Conservation (phyloP, 2,797 vertebrate species). For the Nothura maculosa region DNA sequence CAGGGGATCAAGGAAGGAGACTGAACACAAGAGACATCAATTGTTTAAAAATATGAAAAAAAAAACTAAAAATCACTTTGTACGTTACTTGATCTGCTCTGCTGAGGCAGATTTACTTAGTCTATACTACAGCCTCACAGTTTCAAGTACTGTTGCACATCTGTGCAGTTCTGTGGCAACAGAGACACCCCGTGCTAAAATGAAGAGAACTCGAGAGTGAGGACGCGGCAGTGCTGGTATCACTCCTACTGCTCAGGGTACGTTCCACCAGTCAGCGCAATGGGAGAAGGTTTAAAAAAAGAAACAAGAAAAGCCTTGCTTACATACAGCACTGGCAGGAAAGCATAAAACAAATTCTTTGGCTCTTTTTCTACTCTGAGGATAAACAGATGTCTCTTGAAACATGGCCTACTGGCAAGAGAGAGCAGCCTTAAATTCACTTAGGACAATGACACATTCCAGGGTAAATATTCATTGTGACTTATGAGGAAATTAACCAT, state of each 20-base stretch:
- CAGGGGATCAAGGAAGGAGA: not conserved
- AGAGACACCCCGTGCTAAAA: not conserved
- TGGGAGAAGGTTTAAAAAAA: not conserved
- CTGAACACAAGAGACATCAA: not conserved
- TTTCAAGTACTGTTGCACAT: not conserved
- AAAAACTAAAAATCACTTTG: not conserved
- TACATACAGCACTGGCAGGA: not conserved
- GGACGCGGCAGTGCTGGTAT: not conserved
- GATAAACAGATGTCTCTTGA: conserved; percentile 49
- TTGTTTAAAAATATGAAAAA: not conserved
- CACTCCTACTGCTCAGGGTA: not conserved
- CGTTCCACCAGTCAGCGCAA: not conserved
- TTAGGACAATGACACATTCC: conserved; percentile 61
- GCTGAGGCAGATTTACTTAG: not conserved
- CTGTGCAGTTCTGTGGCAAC: not conserved
- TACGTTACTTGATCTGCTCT: not conserved
- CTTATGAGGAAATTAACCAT: conserved; percentile 44
- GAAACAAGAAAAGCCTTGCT: not conserved
- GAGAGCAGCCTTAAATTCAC: conserved; percentile 34
- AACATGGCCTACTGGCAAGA: not conserved
- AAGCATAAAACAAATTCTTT: not conserved
- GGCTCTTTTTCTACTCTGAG: not conserved
- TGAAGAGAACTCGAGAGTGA: not conserved
- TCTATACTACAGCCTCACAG: not conserved
- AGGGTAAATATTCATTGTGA: conserved; percentile 50